Evolutionary conservation across 2,797 vertebrate species (phyloP), one percentile per base, ranked within the genome.

Genomic region (Botia kubotai): DNA sequence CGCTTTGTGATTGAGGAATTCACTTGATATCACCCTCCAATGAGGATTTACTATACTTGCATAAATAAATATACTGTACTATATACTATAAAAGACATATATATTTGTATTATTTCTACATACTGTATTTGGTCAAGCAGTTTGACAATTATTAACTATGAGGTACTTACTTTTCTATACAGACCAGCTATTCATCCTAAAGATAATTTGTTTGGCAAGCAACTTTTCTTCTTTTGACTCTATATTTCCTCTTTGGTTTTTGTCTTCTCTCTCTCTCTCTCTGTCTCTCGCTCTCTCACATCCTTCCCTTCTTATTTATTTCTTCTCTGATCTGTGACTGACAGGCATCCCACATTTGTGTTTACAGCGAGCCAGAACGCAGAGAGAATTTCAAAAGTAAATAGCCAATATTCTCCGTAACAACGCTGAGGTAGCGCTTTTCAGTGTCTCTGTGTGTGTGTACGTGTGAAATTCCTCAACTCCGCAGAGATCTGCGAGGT

Each of bases 241-340:
- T 17, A 75, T 39, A 67, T 33, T 68, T 23, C 48, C 50, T 55
- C 17, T n/a, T 55, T 19, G 52, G 1, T 55, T 19, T 55, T 7
- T n/a, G 0, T 33, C 36, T 39, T 69, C 85, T 86, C 84, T 77
- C 83, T 73, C 79, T 78, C 80, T 87, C 83, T 89, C 80, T 87
- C 77, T 82, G 75, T 82, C 86, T 83, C 83, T 84, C 52, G 70
- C 69, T 63, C 73, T 72, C 72, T 52, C 77, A n/a, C 52, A n/a
- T n/a, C 70, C 58, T 63, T 72, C 26, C 33, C 62, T 68, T 68
- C 48, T 33, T 53, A 74, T 75, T 83, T 80, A 86, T 86, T 74
- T 82, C 67, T 58, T 72, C 82, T 65, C 77, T 83, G 81, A 87
- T 83, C 63, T 82, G 66, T 83, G 81, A 85, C 48, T 87, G 81